Base-by-base conservation (phyloP, 2,797 vertebrate species). In the Mus spretus region DNA sequence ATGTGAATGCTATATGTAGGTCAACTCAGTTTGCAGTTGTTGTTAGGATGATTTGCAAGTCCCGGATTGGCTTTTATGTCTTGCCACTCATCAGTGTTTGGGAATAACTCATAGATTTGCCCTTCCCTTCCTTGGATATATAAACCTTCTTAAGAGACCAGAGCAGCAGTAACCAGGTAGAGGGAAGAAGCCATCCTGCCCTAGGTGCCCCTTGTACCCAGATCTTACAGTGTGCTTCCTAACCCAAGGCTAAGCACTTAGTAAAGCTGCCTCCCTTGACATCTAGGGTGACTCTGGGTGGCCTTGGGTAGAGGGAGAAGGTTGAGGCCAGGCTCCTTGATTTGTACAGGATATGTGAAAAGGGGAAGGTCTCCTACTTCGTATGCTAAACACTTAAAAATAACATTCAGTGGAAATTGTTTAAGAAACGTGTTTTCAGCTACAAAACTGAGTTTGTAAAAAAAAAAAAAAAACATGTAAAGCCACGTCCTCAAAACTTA, bases 331-430 rank as follows among this genome's bases (percentile, higher is more conserved):
- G 2, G 57, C 28, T 44, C 77, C 26, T 59, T 26, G 26, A 44
- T 96, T 91, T 50, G 61, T 85, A 15, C 65, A 72, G 44, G 81
- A 15, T 50, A 31, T 44, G 31, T 83, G 6, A 13, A 74, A 93
- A 87, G 34, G 26, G 89, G 92, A 91, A 17, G 57, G 34, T 75
- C 77, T 74, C 22, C 13, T 37, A 87, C 61, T 89, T 4, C 34
- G 13, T 59, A 44, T 59, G 79, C 88, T 67, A 85, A 20, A 37
- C 2, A 63, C 17, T 87, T 34, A 67, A 82, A 70, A 57, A 13
- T 63, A n/a, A 89, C 78, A 74, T 75, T 82, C 63, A 85, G 34
- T 94, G 37, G 61, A 82, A 96, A n/a, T 19, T 17, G 57, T 24
- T 57, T 65, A 65, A 40, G 44, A 72, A 70, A 37, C 65, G 4